These are phyloP conservation scores for Tipula unca DNA, from an alignment of 2,888 invertebrate species.

Conservation along the genomic window DNA sequence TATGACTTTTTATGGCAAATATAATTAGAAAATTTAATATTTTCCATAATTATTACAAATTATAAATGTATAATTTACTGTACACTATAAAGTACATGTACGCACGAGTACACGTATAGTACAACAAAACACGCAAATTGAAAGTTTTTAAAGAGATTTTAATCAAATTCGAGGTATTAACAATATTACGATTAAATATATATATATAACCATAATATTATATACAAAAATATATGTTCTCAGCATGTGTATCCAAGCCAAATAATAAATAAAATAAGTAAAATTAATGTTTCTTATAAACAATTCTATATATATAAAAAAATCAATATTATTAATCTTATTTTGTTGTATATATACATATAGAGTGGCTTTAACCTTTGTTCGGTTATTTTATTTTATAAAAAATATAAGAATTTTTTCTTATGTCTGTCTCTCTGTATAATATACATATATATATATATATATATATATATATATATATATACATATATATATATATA, in stretches of 20 bases:
- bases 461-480: background rate
- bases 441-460: background rate
- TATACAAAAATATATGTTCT: background rate
- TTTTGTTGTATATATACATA: background rate
- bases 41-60: background rate
- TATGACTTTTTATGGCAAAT: background rate
- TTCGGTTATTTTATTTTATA: background rate
- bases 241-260: slow-evolving; percentile 14
- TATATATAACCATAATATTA: background rate
- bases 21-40: background rate
- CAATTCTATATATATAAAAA: background rate
- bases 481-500: background rate
- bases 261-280: slow-evolving; percentile 8
- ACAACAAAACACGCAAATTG: background rate
- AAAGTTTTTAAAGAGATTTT: background rate
- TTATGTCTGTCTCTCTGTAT: background rate
- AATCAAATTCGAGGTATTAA: slow-evolving; percentile 8
- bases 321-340: slow-evolving; percentile 14
- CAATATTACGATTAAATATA: slow-evolving; percentile 8
- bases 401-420: background rate
- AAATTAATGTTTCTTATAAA: slow-evolving; percentile 8
- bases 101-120: background rate
- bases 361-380: background rate
- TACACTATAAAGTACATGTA: background rate
- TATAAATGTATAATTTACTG: background rate